These are phyloP conservation scores for Mythimna ferrago DNA, from an alignment of 2,888 invertebrate species.

Conservation along the genomic window DNA sequence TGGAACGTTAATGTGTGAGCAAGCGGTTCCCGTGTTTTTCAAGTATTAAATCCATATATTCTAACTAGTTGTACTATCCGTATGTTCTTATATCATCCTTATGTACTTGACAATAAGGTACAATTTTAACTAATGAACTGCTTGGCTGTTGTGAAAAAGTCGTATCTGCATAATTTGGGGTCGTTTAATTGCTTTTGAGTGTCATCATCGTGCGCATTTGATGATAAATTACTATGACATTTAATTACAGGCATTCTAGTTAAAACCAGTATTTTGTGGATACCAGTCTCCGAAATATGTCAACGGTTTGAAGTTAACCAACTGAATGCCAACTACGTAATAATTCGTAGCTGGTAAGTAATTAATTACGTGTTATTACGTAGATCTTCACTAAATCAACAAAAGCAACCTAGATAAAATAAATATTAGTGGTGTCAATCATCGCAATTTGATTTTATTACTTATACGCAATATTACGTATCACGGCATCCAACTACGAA, in stretches of 20 bases:
- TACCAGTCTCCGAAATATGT: background rate
- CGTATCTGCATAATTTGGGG: slow-evolving; percentile 11
- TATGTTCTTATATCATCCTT: slow-evolving; percentile 58
- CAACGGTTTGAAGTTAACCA: background rate
- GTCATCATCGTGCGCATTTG: background rate
- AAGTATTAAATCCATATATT: slow-evolving; percentile 61
- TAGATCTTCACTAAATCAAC: too few species aligned
- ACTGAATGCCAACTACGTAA: too few species aligned
- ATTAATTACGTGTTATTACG: too few species aligned
- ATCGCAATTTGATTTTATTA: too few species aligned
- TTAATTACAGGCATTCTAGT: background rate
- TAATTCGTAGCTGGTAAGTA: too few species aligned
- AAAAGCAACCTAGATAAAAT: too few species aligned
- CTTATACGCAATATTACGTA: too few species aligned
- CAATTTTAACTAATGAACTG: slow-evolving; percentile 27
- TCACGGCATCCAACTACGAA: too few species aligned
- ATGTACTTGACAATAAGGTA: slow-evolving; percentile 62
- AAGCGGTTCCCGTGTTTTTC: slow-evolving; percentile 58
- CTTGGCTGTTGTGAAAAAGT: slow-evolving; percentile 25
- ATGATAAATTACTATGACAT: background rate
- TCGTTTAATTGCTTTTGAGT: background rate
- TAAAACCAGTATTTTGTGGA: background rate
- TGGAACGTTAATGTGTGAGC: slow-evolving; percentile 53
- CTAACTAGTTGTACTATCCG: slow-evolving; percentile 53
- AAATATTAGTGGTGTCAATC: too few species aligned